Conservation (phyloP, 2,888 invertebrate genomes). For the Drosophila ustulata region DNA sequence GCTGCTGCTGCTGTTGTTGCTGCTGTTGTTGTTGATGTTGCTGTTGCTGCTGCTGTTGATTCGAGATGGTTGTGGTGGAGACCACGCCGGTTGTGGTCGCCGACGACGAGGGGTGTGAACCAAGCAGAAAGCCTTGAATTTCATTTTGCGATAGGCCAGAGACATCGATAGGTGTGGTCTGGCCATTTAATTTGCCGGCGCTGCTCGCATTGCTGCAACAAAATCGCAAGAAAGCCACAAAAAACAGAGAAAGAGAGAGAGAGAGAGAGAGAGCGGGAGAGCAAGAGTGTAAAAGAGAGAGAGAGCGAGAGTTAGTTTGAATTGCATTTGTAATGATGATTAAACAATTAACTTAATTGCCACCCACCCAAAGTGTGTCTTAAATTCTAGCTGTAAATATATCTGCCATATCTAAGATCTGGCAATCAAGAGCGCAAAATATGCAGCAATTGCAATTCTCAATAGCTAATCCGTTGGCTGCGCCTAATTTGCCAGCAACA, state of each 20-base stretch:
- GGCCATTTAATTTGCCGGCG: conserved; percentile 85
- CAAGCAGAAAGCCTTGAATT: conserved; percentile 85
- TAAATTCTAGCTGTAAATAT: conserved; percentile 26
- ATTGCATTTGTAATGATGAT: neutral
- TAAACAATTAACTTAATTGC: conserved; percentile 13
- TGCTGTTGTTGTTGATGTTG: conserved; percentile 71
- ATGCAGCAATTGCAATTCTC: conserved; percentile 56
- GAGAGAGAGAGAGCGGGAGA: neutral
- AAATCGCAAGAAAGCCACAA: conserved; percentile 18
- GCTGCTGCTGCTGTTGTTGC: conserved; percentile 70
- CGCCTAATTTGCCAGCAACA: conserved; percentile 56
- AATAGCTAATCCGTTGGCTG: conserved; percentile 54
- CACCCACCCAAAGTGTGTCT: conserved; percentile 32
- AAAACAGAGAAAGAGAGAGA: conserved; percentile 22
- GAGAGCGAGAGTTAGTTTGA: conserved; percentile 18
- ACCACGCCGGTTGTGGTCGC: conserved; percentile 80
- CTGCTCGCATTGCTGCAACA: conserved; percentile 82
- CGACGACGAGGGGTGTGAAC: conserved; percentile 85
- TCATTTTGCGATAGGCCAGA: conserved; percentile 86
- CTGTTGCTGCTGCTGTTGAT: conserved; percentile 76
- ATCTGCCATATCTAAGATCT: conserved; percentile 34
- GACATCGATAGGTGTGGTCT: conserved; percentile 86
- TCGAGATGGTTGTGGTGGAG: conserved; percentile 81
- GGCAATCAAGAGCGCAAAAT: conserved; percentile 52
- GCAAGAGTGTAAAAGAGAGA: conserved; percentile 5